Percentiles rank a stretch among this genome's conserved stretches.
phyloP scores from a whole-genome alignment of 2,888 invertebrate species.

The Poecilobothrus nobilitatus region DNA sequence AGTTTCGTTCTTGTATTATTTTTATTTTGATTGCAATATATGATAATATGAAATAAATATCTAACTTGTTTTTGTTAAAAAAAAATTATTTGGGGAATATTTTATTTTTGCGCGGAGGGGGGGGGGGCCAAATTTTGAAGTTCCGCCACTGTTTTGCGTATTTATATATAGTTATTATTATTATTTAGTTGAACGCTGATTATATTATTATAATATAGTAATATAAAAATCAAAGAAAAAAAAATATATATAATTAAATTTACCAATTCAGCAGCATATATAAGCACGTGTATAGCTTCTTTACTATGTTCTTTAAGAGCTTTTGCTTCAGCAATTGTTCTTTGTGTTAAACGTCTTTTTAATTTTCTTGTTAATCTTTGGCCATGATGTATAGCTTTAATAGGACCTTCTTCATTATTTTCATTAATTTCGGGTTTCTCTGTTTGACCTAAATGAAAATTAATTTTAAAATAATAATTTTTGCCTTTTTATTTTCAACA shows the following conservation, averaged over 20 bases:
- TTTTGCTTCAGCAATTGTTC: constrained; percentile 70
- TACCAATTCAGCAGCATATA: constrained; percentile 71
- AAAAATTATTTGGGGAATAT: too few species aligned
- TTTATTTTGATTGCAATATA: too few species aligned
- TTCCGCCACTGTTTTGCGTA: too few species aligned
- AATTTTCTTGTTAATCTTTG: constrained; percentile 68
- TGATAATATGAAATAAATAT: too few species aligned
- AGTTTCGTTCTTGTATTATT: too few species aligned
- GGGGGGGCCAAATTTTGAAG: too few species aligned
- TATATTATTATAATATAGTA: too few species aligned
- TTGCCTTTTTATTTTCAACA: not conserved
- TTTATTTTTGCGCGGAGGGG: too few species aligned
- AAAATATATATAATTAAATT: constrained; percentile 32
- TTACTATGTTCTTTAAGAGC: constrained; percentile 69
- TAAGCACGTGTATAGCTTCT: constrained; percentile 64
- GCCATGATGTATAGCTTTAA: constrained; percentile 70
- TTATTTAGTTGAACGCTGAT: too few species aligned
- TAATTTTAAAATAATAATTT: constrained; percentile 12
- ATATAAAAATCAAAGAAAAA: too few species aligned
- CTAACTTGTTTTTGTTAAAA: too few species aligned
- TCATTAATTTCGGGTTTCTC: constrained; percentile 28
- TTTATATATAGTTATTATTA: too few species aligned
- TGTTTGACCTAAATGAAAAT: constrained; percentile 27
- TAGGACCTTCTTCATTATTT: constrained; percentile 46
- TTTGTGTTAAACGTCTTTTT: constrained; percentile 63